A percentile compares a stretch with the other conserved stretches of the same genome.
Evolutionary conservation across 2,797 vertebrate genomes (phyloP).

Genomic region (Tapirus indicus): DNA sequence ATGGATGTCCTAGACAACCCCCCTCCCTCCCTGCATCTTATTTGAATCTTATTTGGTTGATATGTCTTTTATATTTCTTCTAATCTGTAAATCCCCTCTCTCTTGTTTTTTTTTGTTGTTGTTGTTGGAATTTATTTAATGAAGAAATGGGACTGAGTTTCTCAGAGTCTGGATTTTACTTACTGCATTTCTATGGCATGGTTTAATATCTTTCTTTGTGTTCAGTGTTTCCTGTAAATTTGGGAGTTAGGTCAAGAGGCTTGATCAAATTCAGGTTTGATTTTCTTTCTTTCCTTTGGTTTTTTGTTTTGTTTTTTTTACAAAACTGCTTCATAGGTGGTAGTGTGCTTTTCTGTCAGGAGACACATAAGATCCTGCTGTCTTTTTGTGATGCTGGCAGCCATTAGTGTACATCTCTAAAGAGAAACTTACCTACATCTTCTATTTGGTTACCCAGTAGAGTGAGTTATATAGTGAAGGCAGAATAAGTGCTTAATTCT

Average conservation of each 20-base stretch:
- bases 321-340: not conserved
- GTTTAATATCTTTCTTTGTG: slow-evolving; percentile 22
- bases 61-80: slow-evolving; percentile 5
- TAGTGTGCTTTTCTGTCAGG: not conserved
- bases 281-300: not conserved
- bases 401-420: not conserved
- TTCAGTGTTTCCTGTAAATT: slow-evolving; percentile 49
- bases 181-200: not conserved
- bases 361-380: not conserved
- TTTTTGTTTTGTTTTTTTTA: not conserved
- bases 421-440: not conserved
- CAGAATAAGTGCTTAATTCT: not conserved
- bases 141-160: slow-evolving; percentile 23
- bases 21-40: not conserved
- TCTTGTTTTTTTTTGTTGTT: not conserved
- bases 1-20: not conserved
- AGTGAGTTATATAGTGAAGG: not conserved
- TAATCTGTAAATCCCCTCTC: not conserved
- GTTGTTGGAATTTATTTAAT: slow-evolving; percentile 27
- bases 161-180: slow-evolving; percentile 37
- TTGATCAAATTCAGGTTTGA: slow-evolving; percentile 20
- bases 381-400: slow-evolving; percentile 19
- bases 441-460: not conserved
- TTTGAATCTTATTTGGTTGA: slow-evolving; percentile 37
- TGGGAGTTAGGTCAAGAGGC: not conserved